phyloP scores from a whole-genome alignment of 2,797 vertebrate species.

The Fringilla coelebs region DNA sequence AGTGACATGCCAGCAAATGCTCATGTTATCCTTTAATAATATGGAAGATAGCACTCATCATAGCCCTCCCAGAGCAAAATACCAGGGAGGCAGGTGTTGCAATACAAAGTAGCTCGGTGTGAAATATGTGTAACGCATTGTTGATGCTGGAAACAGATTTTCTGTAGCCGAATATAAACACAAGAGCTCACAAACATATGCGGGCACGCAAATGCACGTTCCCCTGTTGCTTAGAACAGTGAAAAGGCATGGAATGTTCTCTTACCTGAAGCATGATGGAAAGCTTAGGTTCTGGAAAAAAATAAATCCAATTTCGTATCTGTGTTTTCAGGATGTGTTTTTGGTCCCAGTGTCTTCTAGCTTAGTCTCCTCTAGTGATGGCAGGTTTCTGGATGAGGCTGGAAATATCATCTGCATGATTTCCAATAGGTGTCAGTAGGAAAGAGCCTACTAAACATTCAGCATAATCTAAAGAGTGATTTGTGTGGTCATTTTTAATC shows the following conservation, averaged over 20 bases:
- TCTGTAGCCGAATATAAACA: neutral
- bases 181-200: neutral
- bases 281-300: neutral
- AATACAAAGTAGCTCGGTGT: neutral
- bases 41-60: conserved; percentile 5
- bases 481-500: neutral
- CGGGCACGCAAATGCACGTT: neutral
- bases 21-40: conserved; percentile 38
- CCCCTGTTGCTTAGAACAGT: neutral
- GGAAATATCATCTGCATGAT: neutral
- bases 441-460: neutral
- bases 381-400: neutral
- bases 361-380: neutral
- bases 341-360: neutral
- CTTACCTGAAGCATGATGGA: neutral
- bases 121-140: neutral
- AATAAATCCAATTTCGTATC: neutral
- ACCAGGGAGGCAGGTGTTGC: neutral
- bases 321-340: neutral
- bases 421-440: neutral
- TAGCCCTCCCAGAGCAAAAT: neutral
- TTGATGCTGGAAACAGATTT: neutral
- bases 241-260: neutral
- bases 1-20: neutral
- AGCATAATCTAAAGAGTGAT: neutral